A percentile compares a stretch with the other conserved stretches of the same genome.
Conservation (phyloP, 2,888 invertebrate genomes). For the Apotomis turbidana region DNA sequence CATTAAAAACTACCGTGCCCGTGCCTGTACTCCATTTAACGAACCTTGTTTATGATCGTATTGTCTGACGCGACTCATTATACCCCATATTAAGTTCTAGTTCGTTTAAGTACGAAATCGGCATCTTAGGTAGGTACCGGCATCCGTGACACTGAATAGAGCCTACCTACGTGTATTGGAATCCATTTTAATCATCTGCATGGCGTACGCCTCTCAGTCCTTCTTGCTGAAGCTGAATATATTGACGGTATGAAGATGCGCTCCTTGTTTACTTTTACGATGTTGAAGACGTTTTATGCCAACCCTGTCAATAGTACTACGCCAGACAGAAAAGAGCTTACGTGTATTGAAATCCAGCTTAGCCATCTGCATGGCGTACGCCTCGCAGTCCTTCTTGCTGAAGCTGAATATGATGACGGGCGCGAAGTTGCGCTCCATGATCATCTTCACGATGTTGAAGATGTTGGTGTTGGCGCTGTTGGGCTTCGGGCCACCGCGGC, state of each 20-base stretch:
- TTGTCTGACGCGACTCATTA: too few species aligned
- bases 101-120: too few species aligned
- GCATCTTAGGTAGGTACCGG: too few species aligned
- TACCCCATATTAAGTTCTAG: too few species aligned
- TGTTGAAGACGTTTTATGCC: too few species aligned
- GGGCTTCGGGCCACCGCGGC: conserved; percentile 88
- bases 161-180: conserved; percentile 90
- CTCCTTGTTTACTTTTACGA: conserved; percentile 96
- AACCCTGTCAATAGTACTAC: too few species aligned
- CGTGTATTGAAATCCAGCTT: conserved; percentile 98
- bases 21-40: too few species aligned
- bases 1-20: too few species aligned
- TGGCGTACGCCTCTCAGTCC: conserved; percentile 98
- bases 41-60: too few species aligned
- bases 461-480: conserved; percentile 91
- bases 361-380: conserved; percentile 98
- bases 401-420: conserved; percentile 99
- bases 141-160: too few species aligned
- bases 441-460: conserved; percentile 99
- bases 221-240: conserved; percentile 99
- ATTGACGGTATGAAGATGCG: conserved; percentile 98
- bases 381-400: conserved; percentile 99
- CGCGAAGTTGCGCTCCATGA: conserved; percentile 98
- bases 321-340: conserved; percentile 58
- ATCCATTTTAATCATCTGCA: conserved; percentile 98